Percentiles rank a stretch among this genome's conserved stretches.
Evolutionary conservation across 2,797 vertebrate genomes (phyloP).

Genomic region (Leuciscus waleckii): DNA sequence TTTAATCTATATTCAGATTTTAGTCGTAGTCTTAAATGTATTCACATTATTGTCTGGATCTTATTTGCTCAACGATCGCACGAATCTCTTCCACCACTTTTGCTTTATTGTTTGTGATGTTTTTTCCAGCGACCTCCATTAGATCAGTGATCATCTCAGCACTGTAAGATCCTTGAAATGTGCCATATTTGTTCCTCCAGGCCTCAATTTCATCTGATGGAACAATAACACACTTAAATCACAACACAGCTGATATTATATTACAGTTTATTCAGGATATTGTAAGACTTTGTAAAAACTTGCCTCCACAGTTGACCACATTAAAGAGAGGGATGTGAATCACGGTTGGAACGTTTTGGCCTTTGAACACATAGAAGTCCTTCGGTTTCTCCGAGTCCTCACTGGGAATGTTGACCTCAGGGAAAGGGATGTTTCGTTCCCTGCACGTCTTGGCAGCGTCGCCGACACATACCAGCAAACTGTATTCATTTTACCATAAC

Average conservation of each 20-base stretch:
- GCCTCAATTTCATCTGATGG: not conserved
- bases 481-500: too few relatives aligned
- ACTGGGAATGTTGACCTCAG: not conserved
- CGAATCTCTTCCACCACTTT: not conserved
- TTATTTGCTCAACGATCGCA: not conserved
- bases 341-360: constrained; percentile 6
- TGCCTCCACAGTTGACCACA: constrained; percentile 27
- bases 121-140: not conserved
- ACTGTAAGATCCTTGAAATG: not conserved
- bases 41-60: not conserved
- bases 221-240: not conserved
- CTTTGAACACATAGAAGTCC: constrained; percentile 38
- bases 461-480: too few relatives aligned
- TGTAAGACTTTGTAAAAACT: not conserved
- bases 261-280: not conserved
- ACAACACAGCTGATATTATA: not conserved
- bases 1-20: not conserved
- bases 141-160: not conserved
- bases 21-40: too few relatives aligned
- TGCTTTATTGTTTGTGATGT: constrained; percentile 12
- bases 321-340: constrained; percentile 48
- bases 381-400: not conserved
- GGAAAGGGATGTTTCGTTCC: constrained; percentile 16
- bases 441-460: not conserved
- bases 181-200: not conserved